Evolutionary conservation across 2,113 vertebrate species (phyloP), one percentile per base, ranked within the genome.

Genomic region (Suricata suricatta): DNA sequence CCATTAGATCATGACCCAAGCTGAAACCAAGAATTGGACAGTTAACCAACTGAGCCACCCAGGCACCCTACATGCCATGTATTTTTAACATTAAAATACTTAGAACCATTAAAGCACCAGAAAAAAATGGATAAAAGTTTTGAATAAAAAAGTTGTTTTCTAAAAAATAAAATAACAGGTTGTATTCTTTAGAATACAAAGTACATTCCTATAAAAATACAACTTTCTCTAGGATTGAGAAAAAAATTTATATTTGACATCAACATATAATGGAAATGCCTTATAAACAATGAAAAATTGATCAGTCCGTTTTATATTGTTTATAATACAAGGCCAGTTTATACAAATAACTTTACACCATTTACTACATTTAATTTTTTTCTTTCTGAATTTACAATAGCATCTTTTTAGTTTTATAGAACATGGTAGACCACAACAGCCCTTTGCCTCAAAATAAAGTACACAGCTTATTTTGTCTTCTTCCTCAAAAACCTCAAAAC

Each of bases 401-500:
- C 35, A 86, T 93, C 96, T 96, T 84, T 90, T 98, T 97, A 97
- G 93, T 88, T 95, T 97, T 98, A 98, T 38, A 98, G 94, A 98
- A 98, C 97, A 98, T 80, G 98, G 98, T 96, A 98, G 60, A 98
- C 97, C 97, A n/a, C 98, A 98, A 98, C 57, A 98, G 96, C 81
- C 95, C 95, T 98, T 97, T 98, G 91, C 72, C 97, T 98, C 98
- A 98, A 98, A 98, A 98, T 97, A 98, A 98, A 98, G 95, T 95
- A 98, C 64, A 97, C 0, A 5, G 97, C 96, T 98, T 98, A 98
- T 83, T 99, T 98, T 93, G 94, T 98, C 96, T 98, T 97, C 93
- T 97, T 98, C 96, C 95, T 97, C 98, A 98, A 98, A 98, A 98
- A 97, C 98, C 98, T 97, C 98, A 98, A 98, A 98, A 97, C 97